Evolutionary conservation across 2,113 vertebrate genomes (phyloP), one percentile per base, ranked within the genome.

Genomic region (Sitta europaea): DNA sequence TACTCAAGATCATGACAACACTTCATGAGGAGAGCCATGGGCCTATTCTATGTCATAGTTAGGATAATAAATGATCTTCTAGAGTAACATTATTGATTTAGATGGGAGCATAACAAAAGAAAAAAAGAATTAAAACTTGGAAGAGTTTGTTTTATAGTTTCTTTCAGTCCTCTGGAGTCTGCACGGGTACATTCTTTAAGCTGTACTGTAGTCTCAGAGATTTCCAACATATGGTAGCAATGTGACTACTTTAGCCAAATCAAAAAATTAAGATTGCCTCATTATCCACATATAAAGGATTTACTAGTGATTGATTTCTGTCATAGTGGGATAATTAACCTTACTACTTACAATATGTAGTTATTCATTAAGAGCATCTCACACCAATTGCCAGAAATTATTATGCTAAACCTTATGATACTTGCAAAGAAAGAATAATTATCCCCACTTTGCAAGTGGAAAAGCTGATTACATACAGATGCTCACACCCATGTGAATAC

Each of bases 281-380:
- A 83, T 94, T 96, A 86, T 77, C 63, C 51, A 83, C n/a, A 54
- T 86, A 79, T 35, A 93, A 95, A 80, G 28, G 36, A 90, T 83
- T 93, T 93, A 88, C 76, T 58, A 83, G 67, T 95, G 92, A 95
- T 91, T 93, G 90, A 97, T 93, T 96, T 86, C 71, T 92, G 88
- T 76, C 95, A 88, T 48, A 88, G 85, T 50, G 61, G 43, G 88
- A 88, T 90, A 95, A 96, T 95, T 96, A 94, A 94, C 92, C 81
- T 93, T 90, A 82, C 47, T 47, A 82, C 62, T 90, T 95, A 86
- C 58, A 86, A 88, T 91, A 91, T 89, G 83, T 87, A 91, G 83
- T 91, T 89, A 92, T 95, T 95, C 48, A 84, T 96, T 95, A 94
- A 68, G 43, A 95, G 25, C 71, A 81, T 84, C 83, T 95, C 55